Base-by-base conservation (phyloP, 2,888 invertebrate genomes). In the Archips crataeganus region DNA sequence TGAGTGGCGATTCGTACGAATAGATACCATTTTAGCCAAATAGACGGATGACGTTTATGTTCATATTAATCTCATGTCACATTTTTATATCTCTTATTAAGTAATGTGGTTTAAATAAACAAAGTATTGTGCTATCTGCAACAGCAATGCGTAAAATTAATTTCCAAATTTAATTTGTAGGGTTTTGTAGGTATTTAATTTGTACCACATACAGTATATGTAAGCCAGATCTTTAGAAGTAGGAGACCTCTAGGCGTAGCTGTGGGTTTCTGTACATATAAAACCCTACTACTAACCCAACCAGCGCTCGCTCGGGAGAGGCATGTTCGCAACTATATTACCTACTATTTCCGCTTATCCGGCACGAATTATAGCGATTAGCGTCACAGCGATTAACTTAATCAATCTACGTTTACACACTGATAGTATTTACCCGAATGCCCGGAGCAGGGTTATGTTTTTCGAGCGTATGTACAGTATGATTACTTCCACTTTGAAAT, bases 341-440 rank as follows among this genome's bases (percentile, higher is more conserved):
- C 72, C 76, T 75, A 69, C 77, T 77, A 79, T 75, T 71, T 49
- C 71, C 76, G 76, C 75, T 73, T 77, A 76, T 75, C 76, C 66
- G 71, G 63, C 75, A 75, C 75, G 78, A 77, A 80, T 80, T 78
- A 79, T 79, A 4, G 4, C 3, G 73, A n/a, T n/a, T 69, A 77
- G 78, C 77, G 74, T 77, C 77, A 64, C 71, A 71, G 72, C 74
- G 72, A 71, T 60, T 79, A 80, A 80, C 79, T 70, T 77, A 77
- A 81, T 47, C 10, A 47, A 1, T 49, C 13, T 13, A 49, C 13
- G 49, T n/a, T 49, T 49, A 11, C n/a, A 49, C 5, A 49, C 5
- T n/a, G 11, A 13, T n/a, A n/a, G 49, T 49, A n/a, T 49, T 49
- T n/a, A 23, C 23, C 23, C 1, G 23, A 23, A 0, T 23, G 23